phyloP scores from a whole-genome alignment of 2,113 vertebrate genomes.

The Siniperca chuatsi region DNA sequence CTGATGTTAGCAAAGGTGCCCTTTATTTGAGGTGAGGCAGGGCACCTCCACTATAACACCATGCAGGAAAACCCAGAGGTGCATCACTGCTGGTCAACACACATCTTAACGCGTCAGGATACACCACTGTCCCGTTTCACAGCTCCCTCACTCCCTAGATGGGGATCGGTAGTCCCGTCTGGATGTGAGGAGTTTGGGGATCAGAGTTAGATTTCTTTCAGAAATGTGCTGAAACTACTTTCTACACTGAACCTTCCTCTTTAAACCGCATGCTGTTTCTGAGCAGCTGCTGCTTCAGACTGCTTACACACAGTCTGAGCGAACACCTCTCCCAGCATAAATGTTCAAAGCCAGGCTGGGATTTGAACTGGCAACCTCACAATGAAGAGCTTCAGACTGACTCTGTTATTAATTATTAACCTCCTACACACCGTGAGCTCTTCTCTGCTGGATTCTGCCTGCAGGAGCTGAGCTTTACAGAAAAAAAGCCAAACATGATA shows the following conservation, averaged over 20 bases:
- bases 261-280: background rate
- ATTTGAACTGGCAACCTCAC: conserved; percentile 18
- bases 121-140: too few relatives aligned
- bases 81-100: too few relatives aligned
- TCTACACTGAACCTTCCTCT: background rate
- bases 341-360: background rate
- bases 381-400: background rate
- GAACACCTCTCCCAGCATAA: background rate
- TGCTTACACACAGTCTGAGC: background rate
- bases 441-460: background rate
- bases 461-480: background rate
- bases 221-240: too few relatives aligned
- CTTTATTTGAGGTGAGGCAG: too few relatives aligned
- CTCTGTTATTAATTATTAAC: conserved; percentile 39
- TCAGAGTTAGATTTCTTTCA: too few relatives aligned
- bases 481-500: background rate
- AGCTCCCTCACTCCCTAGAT: too few relatives aligned
- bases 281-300: background rate
- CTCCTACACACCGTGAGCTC: conserved; percentile 5
- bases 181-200: too few relatives aligned
- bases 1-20: too few relatives aligned
- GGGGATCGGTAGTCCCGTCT: too few relatives aligned
- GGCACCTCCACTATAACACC: too few relatives aligned
- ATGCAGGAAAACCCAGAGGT: too few relatives aligned
- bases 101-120: too few relatives aligned